A percentile compares a stretch with the other conserved stretches of the same genome.
Evolutionary conservation across 2,113 vertebrate genomes (phyloP).

Genomic region (Brienomyrus longianalis): DNA sequence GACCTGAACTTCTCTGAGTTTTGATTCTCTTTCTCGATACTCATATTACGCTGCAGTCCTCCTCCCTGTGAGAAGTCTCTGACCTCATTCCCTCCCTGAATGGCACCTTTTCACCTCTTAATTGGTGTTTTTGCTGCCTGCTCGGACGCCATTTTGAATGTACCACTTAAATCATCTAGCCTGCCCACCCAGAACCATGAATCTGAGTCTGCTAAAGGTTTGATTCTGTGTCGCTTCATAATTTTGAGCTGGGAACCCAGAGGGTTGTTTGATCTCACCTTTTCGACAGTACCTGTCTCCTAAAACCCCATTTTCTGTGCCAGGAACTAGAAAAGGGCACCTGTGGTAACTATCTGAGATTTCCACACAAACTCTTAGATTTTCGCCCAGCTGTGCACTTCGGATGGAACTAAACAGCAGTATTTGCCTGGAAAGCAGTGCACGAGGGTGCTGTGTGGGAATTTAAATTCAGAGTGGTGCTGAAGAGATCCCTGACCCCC

Average conservation of each 20-base stretch:
- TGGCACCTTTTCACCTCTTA: neutral
- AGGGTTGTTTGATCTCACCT: neutral
- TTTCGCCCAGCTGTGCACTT: neutral
- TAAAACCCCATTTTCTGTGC: neutral
- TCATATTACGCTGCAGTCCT: neutral
- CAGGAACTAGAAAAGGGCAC: neutral
- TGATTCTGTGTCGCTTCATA: neutral
- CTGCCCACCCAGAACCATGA: neutral
- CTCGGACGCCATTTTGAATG: neutral
- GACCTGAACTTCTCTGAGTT: neutral
- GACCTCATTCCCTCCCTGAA: neutral
- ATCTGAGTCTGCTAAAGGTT: neutral
- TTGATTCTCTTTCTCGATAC: neutral
- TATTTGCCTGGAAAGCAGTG: neutral
- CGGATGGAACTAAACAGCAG: neutral
- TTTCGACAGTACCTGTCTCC: neutral
- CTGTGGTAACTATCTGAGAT: neutral
- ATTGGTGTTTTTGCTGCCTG: neutral
- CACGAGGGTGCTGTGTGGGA: constrained; percentile 13
- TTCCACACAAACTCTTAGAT: neutral
- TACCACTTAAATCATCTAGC: neutral
- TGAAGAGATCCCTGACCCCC: neutral
- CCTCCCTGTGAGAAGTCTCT: neutral
- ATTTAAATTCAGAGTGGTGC: neutral
- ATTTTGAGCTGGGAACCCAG: neutral